Conservation (phyloP, 1,140 invertebrate genomes). For the Holotrichia oblita region DNA sequence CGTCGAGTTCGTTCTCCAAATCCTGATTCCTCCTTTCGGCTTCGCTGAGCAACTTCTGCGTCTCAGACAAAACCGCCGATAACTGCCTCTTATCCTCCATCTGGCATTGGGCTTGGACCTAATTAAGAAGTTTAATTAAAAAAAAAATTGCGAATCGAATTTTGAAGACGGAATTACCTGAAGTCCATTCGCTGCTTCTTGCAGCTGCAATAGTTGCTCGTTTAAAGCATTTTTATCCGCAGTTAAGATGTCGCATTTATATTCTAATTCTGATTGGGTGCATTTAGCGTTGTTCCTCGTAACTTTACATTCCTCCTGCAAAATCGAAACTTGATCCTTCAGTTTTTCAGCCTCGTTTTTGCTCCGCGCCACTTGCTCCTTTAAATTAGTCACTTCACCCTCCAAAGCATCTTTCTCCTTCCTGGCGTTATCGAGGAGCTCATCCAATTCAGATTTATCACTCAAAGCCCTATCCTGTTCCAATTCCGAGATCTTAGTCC, state of each 20-base stretch:
- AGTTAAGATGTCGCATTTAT: slow-evolving; percentile 75
- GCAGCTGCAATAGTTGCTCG: slow-evolving; percentile 75
- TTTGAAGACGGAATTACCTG: slow-evolving; percentile 64
- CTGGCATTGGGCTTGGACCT: slow-evolving; percentile 73
- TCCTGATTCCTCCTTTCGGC: slow-evolving; percentile 65
- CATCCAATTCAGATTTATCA: slow-evolving; percentile 74
- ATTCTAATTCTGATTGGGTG: slow-evolving; percentile 81
- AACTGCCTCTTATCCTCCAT: slow-evolving; percentile 80
- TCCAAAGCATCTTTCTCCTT: slow-evolving; percentile 76
- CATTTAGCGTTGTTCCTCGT: slow-evolving; percentile 84
- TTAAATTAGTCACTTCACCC: slow-evolving; percentile 74
- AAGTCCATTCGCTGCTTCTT: slow-evolving; percentile 78
- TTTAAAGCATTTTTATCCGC: slow-evolving; percentile 76
- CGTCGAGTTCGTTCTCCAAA: slow-evolving; percentile 67
- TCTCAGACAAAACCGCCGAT: slow-evolving; percentile 71
- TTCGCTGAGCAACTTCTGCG: slow-evolving; percentile 73
- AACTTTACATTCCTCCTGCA: slow-evolving; percentile 83
- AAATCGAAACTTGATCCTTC: slow-evolving; percentile 74
- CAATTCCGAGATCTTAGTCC: slow-evolving; percentile 74
- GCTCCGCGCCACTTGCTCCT: slow-evolving; percentile 79
- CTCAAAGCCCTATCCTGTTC: slow-evolving; percentile 69
- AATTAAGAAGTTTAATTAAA: not conserved
- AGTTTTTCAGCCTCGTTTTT: slow-evolving; percentile 80
- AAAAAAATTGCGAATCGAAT: not conserved
- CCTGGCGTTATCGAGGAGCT: slow-evolving; percentile 74